Evolutionary conservation across 2,113 vertebrate genomes (phyloP).

Genomic region (Promerops cafer): DNA sequence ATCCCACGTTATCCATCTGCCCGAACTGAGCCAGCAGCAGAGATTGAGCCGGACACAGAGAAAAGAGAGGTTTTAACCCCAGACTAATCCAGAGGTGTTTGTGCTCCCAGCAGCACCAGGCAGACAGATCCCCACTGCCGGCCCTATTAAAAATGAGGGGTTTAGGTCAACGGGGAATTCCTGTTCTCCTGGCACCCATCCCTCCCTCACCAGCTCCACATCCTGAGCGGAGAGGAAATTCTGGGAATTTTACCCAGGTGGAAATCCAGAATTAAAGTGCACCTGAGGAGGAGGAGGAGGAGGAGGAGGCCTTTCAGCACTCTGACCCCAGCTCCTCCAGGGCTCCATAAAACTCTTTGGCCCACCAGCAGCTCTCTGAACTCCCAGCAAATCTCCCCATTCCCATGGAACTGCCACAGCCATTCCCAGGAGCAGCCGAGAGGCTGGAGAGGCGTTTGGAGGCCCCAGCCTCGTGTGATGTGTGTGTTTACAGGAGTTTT

Average conservation of each 20-base stretch:
- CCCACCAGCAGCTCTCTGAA: not conserved
- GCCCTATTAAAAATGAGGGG: not conserved
- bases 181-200: not conserved
- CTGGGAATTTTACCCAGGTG: not conserved
- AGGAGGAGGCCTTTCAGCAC: not conserved
- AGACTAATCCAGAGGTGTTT: not conserved
- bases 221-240: not conserved
- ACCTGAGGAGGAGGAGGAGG: not conserved
- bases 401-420: accelerated
- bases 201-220: not conserved
- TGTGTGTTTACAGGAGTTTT: not conserved
- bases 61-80: not conserved
- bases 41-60: not conserved
- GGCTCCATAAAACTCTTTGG: not conserved
- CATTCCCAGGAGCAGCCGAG: not conserved
- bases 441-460: not conserved
- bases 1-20: too few species aligned
- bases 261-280: not conserved
- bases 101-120: not conserved
- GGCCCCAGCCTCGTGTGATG: accelerated
- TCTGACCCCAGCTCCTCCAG: not conserved
- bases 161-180: not conserved
- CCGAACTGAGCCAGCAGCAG: not conserved
- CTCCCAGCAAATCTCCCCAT: not conserved
- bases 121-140: not conserved